Evolutionary conservation across 2,888 invertebrate species (phyloP), one percentile per base, ranked within the genome.

Genomic region (Hemistola chrysoprasaria): DNA sequence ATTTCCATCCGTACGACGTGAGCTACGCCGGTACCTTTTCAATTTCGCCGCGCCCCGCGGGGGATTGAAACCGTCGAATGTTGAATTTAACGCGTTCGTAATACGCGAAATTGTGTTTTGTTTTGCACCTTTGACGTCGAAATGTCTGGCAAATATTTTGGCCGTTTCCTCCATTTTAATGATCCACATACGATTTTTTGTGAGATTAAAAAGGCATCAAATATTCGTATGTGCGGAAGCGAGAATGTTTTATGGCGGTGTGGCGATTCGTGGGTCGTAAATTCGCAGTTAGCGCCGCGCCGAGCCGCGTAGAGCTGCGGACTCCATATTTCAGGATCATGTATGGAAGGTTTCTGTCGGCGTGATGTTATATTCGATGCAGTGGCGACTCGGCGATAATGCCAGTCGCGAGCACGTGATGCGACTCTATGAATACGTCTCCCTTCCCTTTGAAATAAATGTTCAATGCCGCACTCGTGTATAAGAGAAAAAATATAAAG

Each of bases 321-420:
- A 62, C 60, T 72, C 64, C 74, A 77, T 78, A 73, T 76, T 73
- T 77, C 66, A 72, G 65, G 66, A 70, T 74, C 71, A 62, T 58
- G 59, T 50, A 39, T 49, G 10, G 48, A 55, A 62, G 63, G 65
- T 64, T 59, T 67, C 57, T 62, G 65, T 62, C 61, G 56, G 42
- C 47, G 41, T 37, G 54, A 55, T 59, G 55, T 56, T 59, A 56
- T 58, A 51, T 62, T 64, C 61, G 59, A 60, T 69, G 64, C 67
- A 65, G 63, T 62, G 39, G 41, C 40, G 43, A 47, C 29, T 37
- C 43, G 31, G 34, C 40, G 44, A 50, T 63, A 60, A 53, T 60
- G 56, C 56, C 52, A 59, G 39, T 62, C 53, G 63, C 59, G 61
- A 62, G 65, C 56, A 65, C 61, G 64, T 64, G 64, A 62, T 53